Evolutionary conservation across 92 coral and sea anemone genomes (phyloP).

Genomic region (Scolanthus callimorphus): DNA sequence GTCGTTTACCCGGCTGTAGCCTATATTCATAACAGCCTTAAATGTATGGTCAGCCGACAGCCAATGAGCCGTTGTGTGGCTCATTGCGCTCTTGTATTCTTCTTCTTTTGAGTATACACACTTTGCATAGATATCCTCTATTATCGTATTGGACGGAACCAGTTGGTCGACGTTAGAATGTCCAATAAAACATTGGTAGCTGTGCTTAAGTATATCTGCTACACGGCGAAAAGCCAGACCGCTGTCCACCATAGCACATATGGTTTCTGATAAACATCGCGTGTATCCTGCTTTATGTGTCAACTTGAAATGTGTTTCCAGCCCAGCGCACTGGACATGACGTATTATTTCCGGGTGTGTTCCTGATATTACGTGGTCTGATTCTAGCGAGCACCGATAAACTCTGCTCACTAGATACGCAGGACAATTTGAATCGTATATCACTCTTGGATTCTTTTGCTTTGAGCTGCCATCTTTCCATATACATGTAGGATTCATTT

Average conservation of each 20-base stretch:
- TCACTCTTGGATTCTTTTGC: not conserved
- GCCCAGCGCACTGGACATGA: no score
- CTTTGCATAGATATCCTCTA: not conserved
- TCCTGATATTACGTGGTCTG: not conserved
- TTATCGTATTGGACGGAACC: not conserved
- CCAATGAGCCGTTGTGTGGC: constrained; percentile 19
- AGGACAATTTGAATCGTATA: not conserved
- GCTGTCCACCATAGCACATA: not conserved
- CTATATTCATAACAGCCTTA: constrained; percentile 19
- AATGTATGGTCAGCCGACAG: constrained; percentile 32
- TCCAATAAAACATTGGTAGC: not conserved
- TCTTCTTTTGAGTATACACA: no score
- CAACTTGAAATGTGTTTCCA: not conserved
- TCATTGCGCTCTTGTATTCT: no score
- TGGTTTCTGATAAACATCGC: not conserved
- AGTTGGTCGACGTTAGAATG: no score
- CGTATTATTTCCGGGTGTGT: no score
- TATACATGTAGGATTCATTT: not conserved
- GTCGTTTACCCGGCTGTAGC: constrained; percentile 2
- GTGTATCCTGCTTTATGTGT: not conserved
- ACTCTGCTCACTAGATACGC: not conserved
- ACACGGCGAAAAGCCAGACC: not conserved
- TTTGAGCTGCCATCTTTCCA: not conserved
- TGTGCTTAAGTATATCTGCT: not conserved
- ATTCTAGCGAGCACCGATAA: not conserved